Base-by-base conservation (phyloP, 2,888 invertebrate species). In the Eumacrocentrus americanus region DNA sequence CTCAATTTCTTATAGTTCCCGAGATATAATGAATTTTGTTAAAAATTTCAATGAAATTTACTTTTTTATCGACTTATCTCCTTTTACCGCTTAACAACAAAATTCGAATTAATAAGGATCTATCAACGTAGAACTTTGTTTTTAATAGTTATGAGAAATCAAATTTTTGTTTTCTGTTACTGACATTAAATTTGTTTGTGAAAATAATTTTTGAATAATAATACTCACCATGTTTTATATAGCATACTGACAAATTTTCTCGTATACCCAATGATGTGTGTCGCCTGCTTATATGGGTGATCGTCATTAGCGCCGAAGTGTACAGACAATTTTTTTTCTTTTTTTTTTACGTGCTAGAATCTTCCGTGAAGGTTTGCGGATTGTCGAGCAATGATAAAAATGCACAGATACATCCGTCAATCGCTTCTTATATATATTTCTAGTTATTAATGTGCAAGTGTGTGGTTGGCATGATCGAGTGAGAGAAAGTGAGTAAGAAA, bases 401-500 rank as follows among this genome's bases (percentile, higher is more conserved):
- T 37, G 38, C 20, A 22, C 12, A 51, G 11, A 44, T 40, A 20
- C 6, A 22, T 20, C 23, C 7, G 2, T 46, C 25, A 6, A 25
- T 22, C 23, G 7, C 14, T 46, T 46, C n/a, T 44, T 37, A 51
- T 37, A 37, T 29, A 14, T 48, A 48, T 48, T 6, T 16, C 6
- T 35, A 34, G 5, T 14, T 5, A 20, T n/a, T 60, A 61, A 60
- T 65, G 71, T 66, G 68, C 72, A 70, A 68, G 61, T 63, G 69
- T 70, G 66, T 70, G 72, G 25, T 52, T 18, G 62, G 76, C 68
- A 69, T 71, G 73, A 67, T 62, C 74, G n/a, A n/a, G n/a, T n/a
- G n/a, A n/a, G n/a, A n/a, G n/a, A n/a, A n/a, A 29, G 70, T 70
- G 73, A 70, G 72, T 70, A 61, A 66, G 70, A 74, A 71, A 68